Evolutionary conservation across 2,797 vertebrate species (phyloP), one percentile per base, ranked within the genome.

Genomic region (Aplochiton taeniatus): DNA sequence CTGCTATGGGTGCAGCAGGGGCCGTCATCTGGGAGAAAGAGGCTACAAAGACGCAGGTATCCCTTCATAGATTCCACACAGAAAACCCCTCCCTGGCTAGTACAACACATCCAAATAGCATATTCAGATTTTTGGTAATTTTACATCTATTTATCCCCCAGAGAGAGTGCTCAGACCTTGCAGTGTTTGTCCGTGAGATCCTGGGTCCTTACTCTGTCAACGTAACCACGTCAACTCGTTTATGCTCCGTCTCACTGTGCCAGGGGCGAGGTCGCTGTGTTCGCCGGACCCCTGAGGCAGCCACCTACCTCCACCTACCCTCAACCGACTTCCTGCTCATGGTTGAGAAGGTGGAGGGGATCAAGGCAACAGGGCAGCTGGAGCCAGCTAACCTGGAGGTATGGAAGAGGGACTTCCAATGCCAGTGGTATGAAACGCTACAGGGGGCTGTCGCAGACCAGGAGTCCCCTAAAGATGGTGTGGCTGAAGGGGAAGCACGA

Each of bases 1-100:
- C 92, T 68, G 93, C 94, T 53, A 82, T 93, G 88, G 94, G 94
- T 70, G 88, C 91, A 65, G 90, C 91, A 3, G 93, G 93, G 53
- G 86, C 92, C 18, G 80, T 94, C 73, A 84, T 94, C 77, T 94
- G 92, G 93, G 88, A 89, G 68, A 91, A 78, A 82, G 84, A 78
- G 60, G 87, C 72, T 44, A 69, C 73, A 42, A 78, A 81, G 74
- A 79, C 81, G 53, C 81, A 82, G 80, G 79, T 86, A 81, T 64
- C 41, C 43, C 5, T 14, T 9, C 14, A 2, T 19, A 9, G n/a
- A 43, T 45, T 44, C 2, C 20, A 43, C 11, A 42, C 19, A 19
- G 20, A 17, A 50, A n/a, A 46, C 11, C n/a, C 53, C 53, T 19
- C 48, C 42, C 42, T n/a, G 3, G 19, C 48, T 47, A 3, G 57